Evolutionary conservation across 2,888 invertebrate species (phyloP).

Genomic region (Eristalinus sepulchralis): DNA sequence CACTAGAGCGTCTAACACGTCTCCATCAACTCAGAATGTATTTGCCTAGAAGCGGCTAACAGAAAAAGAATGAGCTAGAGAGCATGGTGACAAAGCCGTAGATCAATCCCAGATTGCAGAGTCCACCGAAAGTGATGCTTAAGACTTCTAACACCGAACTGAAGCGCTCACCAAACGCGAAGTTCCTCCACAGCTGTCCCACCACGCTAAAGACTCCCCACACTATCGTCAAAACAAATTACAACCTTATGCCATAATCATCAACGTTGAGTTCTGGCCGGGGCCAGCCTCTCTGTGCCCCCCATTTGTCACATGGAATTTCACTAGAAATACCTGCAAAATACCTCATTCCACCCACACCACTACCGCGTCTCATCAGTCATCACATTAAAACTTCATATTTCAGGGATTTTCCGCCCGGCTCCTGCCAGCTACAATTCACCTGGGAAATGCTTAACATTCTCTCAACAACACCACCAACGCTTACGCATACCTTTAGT

Average conservation of each 20-base stretch:
- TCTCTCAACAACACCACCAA: slow-evolving; percentile 31
- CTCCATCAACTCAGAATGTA: too few species aligned
- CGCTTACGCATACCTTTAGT: slow-evolving; percentile 12
- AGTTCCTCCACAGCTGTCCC: background rate
- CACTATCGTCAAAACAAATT: background rate
- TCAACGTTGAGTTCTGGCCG: background rate
- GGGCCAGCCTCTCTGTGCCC: background rate
- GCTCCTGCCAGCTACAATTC: slow-evolving; percentile 23
- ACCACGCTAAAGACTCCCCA: background rate
- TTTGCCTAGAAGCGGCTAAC: too few species aligned
- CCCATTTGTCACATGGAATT: slow-evolving; percentile 55
- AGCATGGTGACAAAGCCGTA: too few species aligned
- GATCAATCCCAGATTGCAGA: too few species aligned
- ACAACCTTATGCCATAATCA: background rate
- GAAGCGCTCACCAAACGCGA: too few species aligned
- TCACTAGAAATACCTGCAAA: slow-evolving; percentile 20
- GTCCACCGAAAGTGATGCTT: too few species aligned
- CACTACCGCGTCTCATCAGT: slow-evolving; percentile 32
- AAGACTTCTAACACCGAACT: too few species aligned
- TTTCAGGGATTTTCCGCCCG: slow-evolving; percentile 59
- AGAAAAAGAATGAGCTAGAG: too few species aligned
- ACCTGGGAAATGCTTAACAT: slow-evolving; percentile 65
- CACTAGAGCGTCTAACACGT: too few species aligned
- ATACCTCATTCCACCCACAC: slow-evolving; percentile 28
- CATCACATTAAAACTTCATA: slow-evolving; percentile 65